Evolutionary conservation across 2,797 vertebrate genomes (phyloP).

Genomic region (Enteromius viviparus): DNA sequence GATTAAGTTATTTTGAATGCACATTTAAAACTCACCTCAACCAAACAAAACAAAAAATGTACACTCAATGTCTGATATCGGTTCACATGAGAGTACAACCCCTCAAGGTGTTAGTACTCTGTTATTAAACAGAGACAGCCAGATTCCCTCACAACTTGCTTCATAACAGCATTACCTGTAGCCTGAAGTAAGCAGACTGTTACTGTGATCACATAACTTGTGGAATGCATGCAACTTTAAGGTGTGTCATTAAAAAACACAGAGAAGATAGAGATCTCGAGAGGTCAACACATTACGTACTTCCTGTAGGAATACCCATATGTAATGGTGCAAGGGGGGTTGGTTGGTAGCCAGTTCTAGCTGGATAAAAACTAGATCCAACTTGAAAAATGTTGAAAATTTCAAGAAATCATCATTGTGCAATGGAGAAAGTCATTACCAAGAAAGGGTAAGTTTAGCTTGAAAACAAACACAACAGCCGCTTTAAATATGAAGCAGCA

Average conservation of each 20-base stretch:
- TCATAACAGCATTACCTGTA: not conserved
- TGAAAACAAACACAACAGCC: not conserved
- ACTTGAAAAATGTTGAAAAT: not conserved
- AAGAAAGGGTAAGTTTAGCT: not conserved
- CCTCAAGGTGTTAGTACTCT: not conserved
- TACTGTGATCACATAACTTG: not conserved
- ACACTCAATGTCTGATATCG: not conserved
- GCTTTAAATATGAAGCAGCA: not conserved
- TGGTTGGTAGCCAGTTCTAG: constrained; percentile 13
- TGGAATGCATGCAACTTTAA: not conserved
- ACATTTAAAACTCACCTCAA: not conserved
- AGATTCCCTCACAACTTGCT: not conserved
- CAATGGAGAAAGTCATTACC: not conserved
- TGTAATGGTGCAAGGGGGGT: not conserved
- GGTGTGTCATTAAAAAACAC: not conserved
- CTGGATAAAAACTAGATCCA: not conserved
- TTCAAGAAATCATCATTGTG: not conserved
- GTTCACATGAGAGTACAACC: not conserved
- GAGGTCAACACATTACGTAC: not conserved
- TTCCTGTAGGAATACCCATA: not conserved
- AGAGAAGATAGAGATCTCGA: not conserved
- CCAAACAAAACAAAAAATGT: not conserved
- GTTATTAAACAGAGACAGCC: not conserved
- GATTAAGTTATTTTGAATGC: not conserved
- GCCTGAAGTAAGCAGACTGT: not conserved